These are phyloP conservation scores for Lepus americanus DNA, from an alignment of 2,113 vertebrate species.

Conservation along the genomic window DNA sequence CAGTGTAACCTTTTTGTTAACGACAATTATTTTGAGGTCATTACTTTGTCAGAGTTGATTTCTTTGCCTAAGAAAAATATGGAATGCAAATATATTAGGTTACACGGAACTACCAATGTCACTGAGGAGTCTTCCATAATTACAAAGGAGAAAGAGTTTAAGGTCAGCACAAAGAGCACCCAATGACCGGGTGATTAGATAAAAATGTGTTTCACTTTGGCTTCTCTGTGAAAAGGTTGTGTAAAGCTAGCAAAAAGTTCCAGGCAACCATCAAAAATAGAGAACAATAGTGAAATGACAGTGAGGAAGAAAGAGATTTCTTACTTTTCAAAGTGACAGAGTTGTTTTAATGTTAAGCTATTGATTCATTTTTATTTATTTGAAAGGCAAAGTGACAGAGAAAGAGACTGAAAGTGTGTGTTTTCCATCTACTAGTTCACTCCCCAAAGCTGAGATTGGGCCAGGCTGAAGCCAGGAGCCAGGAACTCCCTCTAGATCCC, in stretches of 20 bases:
- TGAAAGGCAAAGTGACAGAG: not conserved
- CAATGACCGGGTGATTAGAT: conserved; percentile 50
- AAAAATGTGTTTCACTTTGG: conserved; percentile 6
- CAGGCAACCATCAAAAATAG: not conserved
- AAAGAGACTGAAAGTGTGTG: not conserved
- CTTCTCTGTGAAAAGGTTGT: conserved; percentile 23
- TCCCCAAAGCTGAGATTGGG: too few relatives aligned
- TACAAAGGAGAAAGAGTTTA: conserved; percentile 56
- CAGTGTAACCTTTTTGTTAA: conserved; percentile 78
- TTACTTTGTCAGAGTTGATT: conserved; percentile 81
- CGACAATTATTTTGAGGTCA: conserved; percentile 76
- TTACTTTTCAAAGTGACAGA: too few relatives aligned
- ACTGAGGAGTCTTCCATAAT: conserved; percentile 65
- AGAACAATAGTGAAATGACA: not conserved
- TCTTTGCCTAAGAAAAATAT: conserved; percentile 74
- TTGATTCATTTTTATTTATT: too few relatives aligned
- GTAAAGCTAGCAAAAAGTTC: not conserved
- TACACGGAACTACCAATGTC: conserved; percentile 57
- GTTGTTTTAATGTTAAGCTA: too few relatives aligned
- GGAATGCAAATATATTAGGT: conserved; percentile 73
- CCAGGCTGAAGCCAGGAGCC: too few relatives aligned
- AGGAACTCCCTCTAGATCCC: too few relatives aligned
- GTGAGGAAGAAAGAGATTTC: not conserved
- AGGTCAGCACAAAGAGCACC: conserved; percentile 47
- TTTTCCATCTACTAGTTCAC: too few relatives aligned